Evolutionary conservation across 2,888 invertebrate genomes (phyloP), one percentile per base, ranked within the genome.

Genomic region (Pollenia amentaria): DNA sequence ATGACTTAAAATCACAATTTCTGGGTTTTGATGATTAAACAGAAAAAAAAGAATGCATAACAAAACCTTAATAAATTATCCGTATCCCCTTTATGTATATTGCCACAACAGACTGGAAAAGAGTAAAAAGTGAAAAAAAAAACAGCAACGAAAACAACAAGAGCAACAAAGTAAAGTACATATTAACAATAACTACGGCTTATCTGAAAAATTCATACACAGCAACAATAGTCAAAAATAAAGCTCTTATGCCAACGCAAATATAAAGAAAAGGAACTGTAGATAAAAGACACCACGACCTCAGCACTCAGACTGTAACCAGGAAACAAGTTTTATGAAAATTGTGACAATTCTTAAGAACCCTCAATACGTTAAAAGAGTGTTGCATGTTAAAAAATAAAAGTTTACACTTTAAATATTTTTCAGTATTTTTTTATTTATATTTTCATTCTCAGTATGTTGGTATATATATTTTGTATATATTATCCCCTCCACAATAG

Each of bases 1-100:
- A 42, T 55, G 55, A 55, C 70, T 55, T 42, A 70, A 44, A 69
- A 69, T 69, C 51, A 69, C 16, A 75, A 73, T 60, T 48, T 60
- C 60, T 73, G 60, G 60, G 1, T 73, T 38, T 48, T 38, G 69
- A 38, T 69, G 69, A 69, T 51, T 69, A 51, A 69, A 40, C 69
- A 40, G 12, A n/a, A 40, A 14, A 21, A 12, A 29, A 14, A 21
- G 8, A 29, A 51, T 14, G 21, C n/a, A 44, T 10, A 18, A 42
- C 18, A 48, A 51, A 42, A 0, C 6, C 18, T 53, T 53, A 42
- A 53, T 14, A 55, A 53, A 51, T 40, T 40, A 18, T 69, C 29
- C 18, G 38, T 16, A 3, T 18, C n/a, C 21, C 38, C 21, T 44
- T 6, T n/a, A 69, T 51, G 8, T 64, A 18, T 40, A 2, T 14